Percentiles rank a stretch among this genome's conserved stretches.
These are phyloP conservation scores for Entelurus aequoreus DNA, from an alignment of 2,113 vertebrate genomes.

Conservation along the genomic window DNA sequence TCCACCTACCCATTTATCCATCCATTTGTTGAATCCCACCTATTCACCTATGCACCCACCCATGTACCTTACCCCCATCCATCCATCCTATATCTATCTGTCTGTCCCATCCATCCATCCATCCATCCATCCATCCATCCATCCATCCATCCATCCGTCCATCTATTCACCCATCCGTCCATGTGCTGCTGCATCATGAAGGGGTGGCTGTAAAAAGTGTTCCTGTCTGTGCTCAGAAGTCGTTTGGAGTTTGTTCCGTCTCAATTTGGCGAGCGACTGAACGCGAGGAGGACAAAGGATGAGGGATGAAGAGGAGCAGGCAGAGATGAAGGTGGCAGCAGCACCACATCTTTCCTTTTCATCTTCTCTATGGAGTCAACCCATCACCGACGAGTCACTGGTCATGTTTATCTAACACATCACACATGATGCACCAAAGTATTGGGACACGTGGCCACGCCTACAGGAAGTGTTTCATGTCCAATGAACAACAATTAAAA, in stretches of 20 bases:
- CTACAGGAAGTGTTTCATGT: too few relatives aligned
- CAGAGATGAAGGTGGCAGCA: conserved; percentile 4
- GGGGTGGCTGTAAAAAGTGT: conserved; percentile 39
- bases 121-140: too few relatives aligned
- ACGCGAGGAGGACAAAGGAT: conserved; percentile 12
- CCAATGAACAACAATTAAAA: too few relatives aligned
- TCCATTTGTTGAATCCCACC: too few relatives aligned
- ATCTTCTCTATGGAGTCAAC: background rate
- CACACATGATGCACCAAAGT: too few relatives aligned
- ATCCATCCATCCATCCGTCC: too few relatives aligned
- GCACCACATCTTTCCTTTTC: background rate
- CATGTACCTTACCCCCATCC: too few relatives aligned
- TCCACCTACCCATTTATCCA: too few relatives aligned
- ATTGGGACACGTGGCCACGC: background rate
- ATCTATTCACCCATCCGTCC: conserved; percentile 5
- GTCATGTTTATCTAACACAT: too few relatives aligned
- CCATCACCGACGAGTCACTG: background rate
- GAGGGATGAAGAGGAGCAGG: conserved; percentile 12
- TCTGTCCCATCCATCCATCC: too few relatives aligned
- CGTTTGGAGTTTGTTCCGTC: conserved; percentile 52
- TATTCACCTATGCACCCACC: too few relatives aligned
- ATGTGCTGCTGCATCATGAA: conserved; percentile 34
- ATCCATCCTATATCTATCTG: too few relatives aligned
- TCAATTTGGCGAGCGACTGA: conserved; percentile 30
- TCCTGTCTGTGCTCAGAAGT: conserved; percentile 49